These are phyloP conservation scores for Otolemur crassicaudatus DNA, from an alignment of 2,797 vertebrate species.

Conservation along the genomic window DNA sequence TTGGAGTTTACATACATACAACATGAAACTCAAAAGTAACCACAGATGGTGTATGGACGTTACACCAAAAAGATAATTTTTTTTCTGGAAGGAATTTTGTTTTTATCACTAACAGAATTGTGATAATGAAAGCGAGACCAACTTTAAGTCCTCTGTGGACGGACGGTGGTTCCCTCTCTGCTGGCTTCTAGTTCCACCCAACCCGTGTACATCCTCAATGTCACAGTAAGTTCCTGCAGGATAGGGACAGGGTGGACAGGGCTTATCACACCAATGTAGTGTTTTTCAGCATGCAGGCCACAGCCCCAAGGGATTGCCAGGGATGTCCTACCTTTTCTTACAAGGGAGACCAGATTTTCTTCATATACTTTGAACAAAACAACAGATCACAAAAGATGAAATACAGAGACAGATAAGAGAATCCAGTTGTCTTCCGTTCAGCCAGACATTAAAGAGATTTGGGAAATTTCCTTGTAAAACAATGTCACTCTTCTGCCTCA, in stretches of 20 bases:
- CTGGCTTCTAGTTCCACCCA: neutral
- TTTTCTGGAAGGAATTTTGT: neutral
- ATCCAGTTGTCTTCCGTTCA: neutral
- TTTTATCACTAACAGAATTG: neutral
- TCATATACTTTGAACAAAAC: neutral
- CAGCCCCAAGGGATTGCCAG: fast-evolving
- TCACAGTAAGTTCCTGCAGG: neutral
- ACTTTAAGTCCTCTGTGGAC: neutral
- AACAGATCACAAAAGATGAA: neutral
- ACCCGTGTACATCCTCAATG: neutral
- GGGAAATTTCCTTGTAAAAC: neutral
- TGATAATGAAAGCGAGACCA: neutral
- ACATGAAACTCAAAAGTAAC: neutral
- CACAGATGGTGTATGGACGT: neutral
- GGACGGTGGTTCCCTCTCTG: neutral
- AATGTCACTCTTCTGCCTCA: neutral
- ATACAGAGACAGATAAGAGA: neutral
- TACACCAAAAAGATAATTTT: neutral
- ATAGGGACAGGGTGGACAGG: fast-evolving
- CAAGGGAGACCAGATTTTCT: neutral
- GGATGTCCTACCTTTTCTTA: neutral
- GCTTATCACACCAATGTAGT: fast-evolving
- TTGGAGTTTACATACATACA: neutral
- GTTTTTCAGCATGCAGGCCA: neutral
- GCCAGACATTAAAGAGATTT: neutral